Evolutionary conservation across 2,113 vertebrate species (phyloP).

Genomic region (western clawed frog (Xenopus tropicalis)): UCB_Xtro_10.0 CM004448.2:62947501-62948000

Average conservation of each 20-base stretch:
- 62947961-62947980: too few species aligned
- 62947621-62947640: conserved; percentile 73
- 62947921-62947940: too few species aligned
- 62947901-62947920: too few species aligned
- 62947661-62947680: conserved; percentile 72
- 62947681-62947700: conserved; percentile 65
- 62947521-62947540: conserved; percentile 87
- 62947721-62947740: conserved; percentile 46
- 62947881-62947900: too few species aligned
- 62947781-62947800: too few species aligned
- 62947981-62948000: too few species aligned
- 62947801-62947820: too few species aligned
- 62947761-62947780: too few species aligned
- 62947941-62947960: too few species aligned
- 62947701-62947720: conserved; percentile 48
- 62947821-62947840: too few species aligned
- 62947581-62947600: conserved; percentile 74
- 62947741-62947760: conserved; percentile 3
- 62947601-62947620: conserved; percentile 82
- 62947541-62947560: conserved; percentile 64
- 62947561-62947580: conserved; percentile 70
- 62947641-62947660: conserved; percentile 70
- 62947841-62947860: too few species aligned
- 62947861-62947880: too few species aligned
- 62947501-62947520: conserved; percentile 86